Percentiles rank a stretch among this genome's conserved stretches.
These are phyloP conservation scores for Macropus fuliginosus DNA, from an alignment of 2,797 vertebrate species.

Conservation along the genomic window DNA sequence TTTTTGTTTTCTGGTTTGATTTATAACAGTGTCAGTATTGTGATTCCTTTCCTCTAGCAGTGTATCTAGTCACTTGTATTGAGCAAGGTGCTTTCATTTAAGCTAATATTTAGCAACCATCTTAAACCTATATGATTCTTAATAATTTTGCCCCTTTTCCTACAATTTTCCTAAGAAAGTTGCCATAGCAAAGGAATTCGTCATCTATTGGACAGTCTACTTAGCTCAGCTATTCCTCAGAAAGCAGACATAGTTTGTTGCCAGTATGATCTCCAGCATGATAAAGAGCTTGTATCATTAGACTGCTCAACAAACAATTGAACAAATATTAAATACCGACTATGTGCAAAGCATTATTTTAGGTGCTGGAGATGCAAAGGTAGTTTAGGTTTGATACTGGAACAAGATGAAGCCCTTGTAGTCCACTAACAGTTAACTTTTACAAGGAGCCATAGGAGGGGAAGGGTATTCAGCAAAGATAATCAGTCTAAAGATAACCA, in stretches of 20 bases:
- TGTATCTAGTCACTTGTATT: not conserved
- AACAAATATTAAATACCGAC: not conserved
- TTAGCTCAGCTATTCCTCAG: not conserved
- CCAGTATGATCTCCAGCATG: not conserved
- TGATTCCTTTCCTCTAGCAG: not conserved
- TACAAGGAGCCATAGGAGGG: not conserved
- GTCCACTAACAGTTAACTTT: not conserved
- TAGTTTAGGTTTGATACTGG: not conserved
- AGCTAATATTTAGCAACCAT: not conserved
- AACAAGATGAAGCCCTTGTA: not conserved
- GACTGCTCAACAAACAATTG: not conserved
- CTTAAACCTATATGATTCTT: not conserved
- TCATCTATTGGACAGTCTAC: not conserved
- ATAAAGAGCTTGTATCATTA: not conserved
- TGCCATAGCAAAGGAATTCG: not conserved
- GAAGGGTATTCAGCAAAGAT: not conserved
- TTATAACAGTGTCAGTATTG: not conserved
- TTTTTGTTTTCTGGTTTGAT: not conserved
- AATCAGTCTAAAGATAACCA: not conserved
- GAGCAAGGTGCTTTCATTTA: not conserved
- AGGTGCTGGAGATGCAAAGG: not conserved
- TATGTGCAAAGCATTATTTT: not conserved
- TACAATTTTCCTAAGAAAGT: not conserved
- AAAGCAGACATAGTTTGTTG: not conserved
- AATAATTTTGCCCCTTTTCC: not conserved